Evolutionary conservation across 2,113 vertebrate species (phyloP), one percentile per base, ranked within the genome.

Genomic region (Eptatretus burgeri): DNA sequence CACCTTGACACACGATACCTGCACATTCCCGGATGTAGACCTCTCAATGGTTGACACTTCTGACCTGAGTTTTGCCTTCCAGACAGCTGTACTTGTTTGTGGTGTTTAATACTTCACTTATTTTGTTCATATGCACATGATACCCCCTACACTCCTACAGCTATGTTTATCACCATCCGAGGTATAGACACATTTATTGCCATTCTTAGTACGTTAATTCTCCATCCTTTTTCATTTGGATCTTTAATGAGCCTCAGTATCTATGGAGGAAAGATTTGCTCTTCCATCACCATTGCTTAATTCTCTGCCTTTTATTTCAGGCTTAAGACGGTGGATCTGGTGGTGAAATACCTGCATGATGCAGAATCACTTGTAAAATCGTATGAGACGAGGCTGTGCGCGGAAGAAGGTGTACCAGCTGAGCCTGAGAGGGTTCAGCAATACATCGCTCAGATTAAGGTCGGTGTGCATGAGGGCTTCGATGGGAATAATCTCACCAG

Each of bases 301-400:
- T 9, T 65, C 62, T 63, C 11, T 41, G 11, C 50, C 14, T 19
- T 66, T n/a, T 52, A 50, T 17, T 17, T 50, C 69, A 98, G 91
- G 73, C 68, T 96, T 64, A 96, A 89, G 77, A 86, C 78, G 0
- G 75, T 93, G 1, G 85, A 83, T 18, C 13, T 86, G 51, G 76
- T 94, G 63, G 70, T 85, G 62, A 81, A 73, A 1, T 77, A 69
- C 69, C 76, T 81, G 19, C 84, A 88, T 51, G 82, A 79, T 11
- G 86, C 80, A 1, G 89, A 96, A 64, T 78, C 80, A 52, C 75
- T 81, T 72, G 79, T 96, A 53, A 86, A 77, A 68, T 85, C 80
- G 52, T 85, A 80, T 1, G 89, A 98, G 75, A 79, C 78, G 66
- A 78, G 81, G 67, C 73, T 96, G 63, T 93, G 85, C 70, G 86